Evolutionary conservation across 2,797 vertebrate species (phyloP).

Genomic region (Mionectes olivaceus): DNA sequence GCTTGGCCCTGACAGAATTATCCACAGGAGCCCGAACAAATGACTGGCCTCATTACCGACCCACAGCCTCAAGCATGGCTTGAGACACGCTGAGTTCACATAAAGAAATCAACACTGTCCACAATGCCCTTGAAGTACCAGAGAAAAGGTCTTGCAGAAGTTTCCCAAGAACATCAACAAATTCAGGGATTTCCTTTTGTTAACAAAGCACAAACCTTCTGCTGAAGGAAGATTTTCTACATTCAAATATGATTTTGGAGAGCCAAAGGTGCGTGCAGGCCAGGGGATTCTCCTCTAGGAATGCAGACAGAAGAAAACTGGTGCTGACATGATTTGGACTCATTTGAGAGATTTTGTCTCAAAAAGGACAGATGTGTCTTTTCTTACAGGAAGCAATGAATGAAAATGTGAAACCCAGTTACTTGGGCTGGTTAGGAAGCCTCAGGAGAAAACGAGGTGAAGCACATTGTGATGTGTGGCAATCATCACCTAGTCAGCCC

Average conservation of each 20-base stretch:
- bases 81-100: background rate
- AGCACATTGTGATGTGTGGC: background rate
- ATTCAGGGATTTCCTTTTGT: background rate
- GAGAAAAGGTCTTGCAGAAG: background rate
- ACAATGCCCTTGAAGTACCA: background rate
- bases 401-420: background rate
- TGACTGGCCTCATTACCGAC: background rate
- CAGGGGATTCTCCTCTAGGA: background rate
- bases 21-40: background rate
- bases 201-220: background rate
- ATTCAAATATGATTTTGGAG: background rate
- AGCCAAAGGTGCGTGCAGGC: background rate
- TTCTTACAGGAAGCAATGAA: background rate
- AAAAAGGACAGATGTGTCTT: background rate
- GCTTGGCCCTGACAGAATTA: background rate
- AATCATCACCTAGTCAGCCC: background rate
- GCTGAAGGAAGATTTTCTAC: background rate
- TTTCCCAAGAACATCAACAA: conserved; percentile 11
- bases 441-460: background rate
- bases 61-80: background rate
- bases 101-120: conserved; percentile 6
- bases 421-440: background rate
- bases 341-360: background rate
- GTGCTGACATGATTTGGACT: background rate
- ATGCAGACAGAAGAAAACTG: background rate